These are phyloP conservation scores for Antheraea pernyi DNA, from an alignment of 1,140 invertebrate genomes.

Conservation along the genomic window DNA sequence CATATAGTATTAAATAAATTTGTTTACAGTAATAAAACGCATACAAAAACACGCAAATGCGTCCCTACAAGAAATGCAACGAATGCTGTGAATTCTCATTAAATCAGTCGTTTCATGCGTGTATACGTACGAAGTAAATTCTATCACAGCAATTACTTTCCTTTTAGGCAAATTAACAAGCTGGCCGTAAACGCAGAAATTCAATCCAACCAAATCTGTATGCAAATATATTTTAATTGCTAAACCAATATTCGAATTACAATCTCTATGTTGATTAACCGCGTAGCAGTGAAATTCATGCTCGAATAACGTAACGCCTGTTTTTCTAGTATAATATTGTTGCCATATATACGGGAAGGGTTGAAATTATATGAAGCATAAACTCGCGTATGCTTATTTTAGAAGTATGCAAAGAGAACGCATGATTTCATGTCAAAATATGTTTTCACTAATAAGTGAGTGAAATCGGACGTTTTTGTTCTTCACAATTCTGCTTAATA, in stretches of 20 bases:
- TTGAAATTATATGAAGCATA: slow-evolving; percentile 7
- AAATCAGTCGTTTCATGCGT: slow-evolving; percentile 19
- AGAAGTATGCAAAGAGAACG: neutral
- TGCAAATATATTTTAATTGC: slow-evolving; percentile 76
- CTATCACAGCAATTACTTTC: slow-evolving; percentile 66
- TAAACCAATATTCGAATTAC: slow-evolving; percentile 70
- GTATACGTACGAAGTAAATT: slow-evolving; percentile 43
- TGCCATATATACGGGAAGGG: slow-evolving; percentile 2
- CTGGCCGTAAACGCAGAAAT: slow-evolving; percentile 58
- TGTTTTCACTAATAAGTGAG: neutral
- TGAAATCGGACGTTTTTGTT: too few species aligned
- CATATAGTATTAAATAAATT: too few species aligned
- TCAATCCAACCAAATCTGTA: slow-evolving; percentile 74
- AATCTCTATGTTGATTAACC: slow-evolving; percentile 70
- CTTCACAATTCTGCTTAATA: neutral
- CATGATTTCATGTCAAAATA: slow-evolving; percentile 9
- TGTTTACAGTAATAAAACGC: too few species aligned
- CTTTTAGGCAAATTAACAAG: slow-evolving; percentile 77
- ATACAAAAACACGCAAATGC: neutral
- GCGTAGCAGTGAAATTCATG: slow-evolving; percentile 38
- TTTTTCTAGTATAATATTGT: slow-evolving; percentile 13
- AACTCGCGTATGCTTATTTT: neutral
- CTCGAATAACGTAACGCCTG: slow-evolving; percentile 5
- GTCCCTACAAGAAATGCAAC: neutral
- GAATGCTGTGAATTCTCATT: slow-evolving; percentile 14